phyloP scores from a whole-genome alignment of 2,797 vertebrate species.

The Myotis daubentonii region DNA sequence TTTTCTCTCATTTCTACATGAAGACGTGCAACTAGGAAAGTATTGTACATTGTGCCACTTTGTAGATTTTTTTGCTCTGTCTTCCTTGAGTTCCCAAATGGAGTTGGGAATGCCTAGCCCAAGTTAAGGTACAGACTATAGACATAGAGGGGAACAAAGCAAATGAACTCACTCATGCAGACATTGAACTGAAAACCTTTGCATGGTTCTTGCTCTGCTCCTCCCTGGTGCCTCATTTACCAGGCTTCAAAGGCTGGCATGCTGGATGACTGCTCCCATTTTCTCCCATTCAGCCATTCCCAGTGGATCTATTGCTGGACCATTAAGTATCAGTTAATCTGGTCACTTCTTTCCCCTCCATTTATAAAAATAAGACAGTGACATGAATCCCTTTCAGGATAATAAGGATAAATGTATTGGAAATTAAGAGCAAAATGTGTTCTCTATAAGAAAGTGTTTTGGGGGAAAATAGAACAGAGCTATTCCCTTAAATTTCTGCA shows the following conservation, averaged over 20 bases:
- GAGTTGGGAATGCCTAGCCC: not conserved
- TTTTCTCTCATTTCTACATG: not conserved
- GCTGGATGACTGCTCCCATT: not conserved
- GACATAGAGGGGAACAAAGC: not conserved
- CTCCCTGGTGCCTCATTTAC: not conserved
- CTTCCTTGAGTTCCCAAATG: not conserved
- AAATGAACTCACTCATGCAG: not conserved
- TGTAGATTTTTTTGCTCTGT: not conserved
- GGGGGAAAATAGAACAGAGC: not conserved
- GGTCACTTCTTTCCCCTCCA: not conserved
- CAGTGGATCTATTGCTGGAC: not conserved
- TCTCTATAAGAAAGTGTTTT: not conserved
- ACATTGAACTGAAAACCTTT: not conserved
- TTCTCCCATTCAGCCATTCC: not conserved
- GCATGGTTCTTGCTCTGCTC: not conserved
- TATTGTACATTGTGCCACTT: not conserved
- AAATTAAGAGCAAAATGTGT: slow-evolving; percentile 41
- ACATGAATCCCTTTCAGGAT: not conserved
- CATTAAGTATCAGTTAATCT: slow-evolving; percentile 7
- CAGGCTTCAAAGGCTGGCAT: not conserved
- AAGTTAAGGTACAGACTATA: not conserved
- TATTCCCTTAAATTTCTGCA: not conserved
- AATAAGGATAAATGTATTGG: slow-evolving; percentile 52
- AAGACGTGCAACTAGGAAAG: not conserved
- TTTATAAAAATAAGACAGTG: slow-evolving; percentile 40